Base-by-base conservation (phyloP, 2,797 vertebrate species). In the Lepus oiostolus region DNA sequence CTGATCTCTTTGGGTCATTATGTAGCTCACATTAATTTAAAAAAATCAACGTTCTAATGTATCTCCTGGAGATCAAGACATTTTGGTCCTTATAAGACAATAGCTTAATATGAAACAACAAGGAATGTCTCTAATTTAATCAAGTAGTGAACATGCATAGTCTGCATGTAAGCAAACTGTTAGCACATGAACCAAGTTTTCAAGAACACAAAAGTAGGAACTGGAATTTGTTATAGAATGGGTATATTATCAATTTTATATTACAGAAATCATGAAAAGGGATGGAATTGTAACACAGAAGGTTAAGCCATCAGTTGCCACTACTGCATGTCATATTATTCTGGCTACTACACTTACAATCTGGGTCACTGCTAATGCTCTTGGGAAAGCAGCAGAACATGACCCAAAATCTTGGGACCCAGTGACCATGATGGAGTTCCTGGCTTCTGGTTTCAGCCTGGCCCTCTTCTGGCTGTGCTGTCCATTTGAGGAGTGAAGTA, bases 21-120 rank as follows among this genome's bases (percentile, higher is more conserved):
- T 67, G 28, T 70, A 68, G 6, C 30, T 65, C 1, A 1, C 11
- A 50, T 74, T 88, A 21, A 54, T 32, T 88, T 63, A 52, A 2
- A 42, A 77, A 32, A 76, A 60, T 28, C 7, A 68, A 47, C 50
- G 11, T 63, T 76, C 24, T 24, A 74, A 9, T 7, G 5, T 21
- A 13, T 72, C 26, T 92, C 16, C 26, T 76, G 17, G 30, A 58
- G 67, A 83, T 2, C 76, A 32, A 21, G 79, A 1, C 22, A 58
- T 71, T 58, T 88, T 35, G 76, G 28, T 76, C 19, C 16, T 71
- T 89, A 17, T 4, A 83, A 24, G 28, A 79, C 3, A 35, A 4
- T n/a, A 75, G 75, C 81, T 62, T 75, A 76, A 13, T 85, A 30
- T 76, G 14, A 93, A 90, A 84, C 14, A 83, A 16, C 9, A 86